Conservation (phyloP, 2,888 invertebrate species). For the Dioctria rufipes region DNA sequence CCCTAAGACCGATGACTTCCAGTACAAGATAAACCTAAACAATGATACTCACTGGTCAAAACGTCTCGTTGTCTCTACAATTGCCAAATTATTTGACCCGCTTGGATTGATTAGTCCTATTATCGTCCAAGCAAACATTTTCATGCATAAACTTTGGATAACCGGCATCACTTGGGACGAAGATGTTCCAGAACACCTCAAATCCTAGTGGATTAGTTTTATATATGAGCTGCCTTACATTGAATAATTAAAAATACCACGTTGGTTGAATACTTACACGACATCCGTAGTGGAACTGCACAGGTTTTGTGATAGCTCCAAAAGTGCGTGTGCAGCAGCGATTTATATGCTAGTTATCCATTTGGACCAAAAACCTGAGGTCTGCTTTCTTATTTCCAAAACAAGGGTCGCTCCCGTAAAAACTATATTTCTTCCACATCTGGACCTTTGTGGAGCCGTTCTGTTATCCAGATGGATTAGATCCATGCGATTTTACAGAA, state of each 20-base stretch:
- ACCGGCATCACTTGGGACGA: conserved; percentile 16
- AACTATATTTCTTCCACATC: no score
- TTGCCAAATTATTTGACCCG: conserved; percentile 3
- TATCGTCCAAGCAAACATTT: no score
- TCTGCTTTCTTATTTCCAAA: background rate
- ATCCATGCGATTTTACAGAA: conserved; percentile 52
- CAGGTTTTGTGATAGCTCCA: conserved; percentile 53
- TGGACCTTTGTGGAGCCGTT: no score
- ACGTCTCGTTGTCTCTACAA: conserved; percentile 26
- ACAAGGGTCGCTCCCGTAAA: background rate
- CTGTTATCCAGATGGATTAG: no score
- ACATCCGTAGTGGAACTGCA: background rate
- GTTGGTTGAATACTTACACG: background rate
- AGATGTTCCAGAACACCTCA: background rate
- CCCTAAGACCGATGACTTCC: no score
- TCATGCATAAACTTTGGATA: background rate
- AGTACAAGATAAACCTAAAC: no score
- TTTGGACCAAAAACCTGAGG: background rate
- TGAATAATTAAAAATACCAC: conserved; percentile 19
- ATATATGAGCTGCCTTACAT: background rate
- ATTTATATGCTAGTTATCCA: conserved; percentile 55
- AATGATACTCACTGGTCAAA: no score
- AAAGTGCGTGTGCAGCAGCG: conserved; percentile 60
- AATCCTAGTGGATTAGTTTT: background rate
- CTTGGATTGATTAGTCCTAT: no score